Conservation (phyloP, 1,140 invertebrate species). For the Danaus plexippus region DNA sequence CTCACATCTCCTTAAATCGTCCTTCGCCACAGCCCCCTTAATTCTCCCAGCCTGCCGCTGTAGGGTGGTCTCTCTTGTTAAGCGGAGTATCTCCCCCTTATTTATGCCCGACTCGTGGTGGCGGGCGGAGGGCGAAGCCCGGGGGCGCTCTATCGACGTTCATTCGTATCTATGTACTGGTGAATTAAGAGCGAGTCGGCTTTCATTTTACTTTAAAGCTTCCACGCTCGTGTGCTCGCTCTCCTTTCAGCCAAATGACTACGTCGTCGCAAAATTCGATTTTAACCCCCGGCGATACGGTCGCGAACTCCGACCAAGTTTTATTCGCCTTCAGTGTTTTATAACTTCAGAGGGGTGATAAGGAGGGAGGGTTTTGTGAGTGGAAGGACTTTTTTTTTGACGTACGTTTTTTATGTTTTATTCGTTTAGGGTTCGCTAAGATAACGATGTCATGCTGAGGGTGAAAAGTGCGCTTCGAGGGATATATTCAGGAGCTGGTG, state of each 20-base stretch:
- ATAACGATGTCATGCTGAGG: constrained; percentile 63
- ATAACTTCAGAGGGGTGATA: constrained; percentile 63
- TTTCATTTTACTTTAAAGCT: constrained; percentile 70
- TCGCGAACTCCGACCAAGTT: constrained; percentile 30
- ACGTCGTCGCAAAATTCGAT: constrained; percentile 34
- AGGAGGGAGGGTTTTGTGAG: constrained; percentile 61
- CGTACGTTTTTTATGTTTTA: constrained; percentile 70
- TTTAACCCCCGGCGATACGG: constrained; percentile 36
- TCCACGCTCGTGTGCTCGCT: constrained; percentile 63
- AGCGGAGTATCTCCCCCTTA: constrained; percentile 63
- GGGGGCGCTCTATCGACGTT: constrained; percentile 55
- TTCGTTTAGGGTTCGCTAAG: constrained; percentile 64
- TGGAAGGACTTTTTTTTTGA: constrained; percentile 66
- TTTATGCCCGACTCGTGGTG: constrained; percentile 57
- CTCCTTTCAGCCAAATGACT: constrained; percentile 53
- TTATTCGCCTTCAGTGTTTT: constrained; percentile 53
- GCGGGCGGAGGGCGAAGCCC: constrained; percentile 30
- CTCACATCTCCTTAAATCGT: constrained; percentile 72
- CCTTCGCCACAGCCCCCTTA: constrained; percentile 67
- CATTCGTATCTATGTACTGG: constrained; percentile 54
- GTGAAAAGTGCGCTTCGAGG: constrained; percentile 40
- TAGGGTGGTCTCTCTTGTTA: constrained; percentile 64
- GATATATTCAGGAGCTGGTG: constrained; percentile 11
- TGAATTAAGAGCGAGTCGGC: constrained; percentile 71
- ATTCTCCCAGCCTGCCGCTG: constrained; percentile 47